Evolutionary conservation across 2,888 invertebrate species (phyloP), one percentile per base, ranked within the genome.

Genomic region (Agonopterix subpropinquella): DNA sequence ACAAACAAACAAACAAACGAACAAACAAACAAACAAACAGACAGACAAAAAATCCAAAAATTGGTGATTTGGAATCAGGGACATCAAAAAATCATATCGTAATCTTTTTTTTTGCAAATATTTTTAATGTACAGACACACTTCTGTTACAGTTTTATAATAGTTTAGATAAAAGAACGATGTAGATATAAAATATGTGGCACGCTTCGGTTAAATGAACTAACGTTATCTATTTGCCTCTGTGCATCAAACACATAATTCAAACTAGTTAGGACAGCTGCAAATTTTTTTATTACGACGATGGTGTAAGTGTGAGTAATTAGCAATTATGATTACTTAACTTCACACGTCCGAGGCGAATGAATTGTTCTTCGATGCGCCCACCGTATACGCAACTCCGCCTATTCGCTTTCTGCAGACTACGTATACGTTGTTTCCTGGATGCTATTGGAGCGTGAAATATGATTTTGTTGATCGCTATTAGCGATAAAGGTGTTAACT

Each of bases 301-400:
- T 55, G 44, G 48, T 58, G 42, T 55, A 56, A 54, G 53, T 28
- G 28, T 28, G 58, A 58, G 51, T 69, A 73, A 75, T 66, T 61
- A 72, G 55, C 58, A 63, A 68, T 72, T 65, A 65, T 53, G 67
- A 11, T 78, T 76, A 75, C 68, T 57, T 62, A 74, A 75, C 67
- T 57, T 60, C 56, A 64, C 64, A 70, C 65, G 66, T 69, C 61
- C 55, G 61, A 60, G 55, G 45, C 48, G 51, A 48, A 48, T 48
- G 48, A 47, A 52, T 47, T 53, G 52, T 46, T 41, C 47, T 54
- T 42, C 39, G 47, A 36, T 48, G 45, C 47, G 51, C 46, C 42
- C 5, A 44, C 48, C 18, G 7, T 11, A 51, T 15, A 51, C 41
- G 51, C 46, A 50, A 50, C 50, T 5, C 15, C 47, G 13, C 10